Evolutionary conservation across 2,888 invertebrate genomes (phyloP).

Genomic region (Diarsia brunnea): DNA sequence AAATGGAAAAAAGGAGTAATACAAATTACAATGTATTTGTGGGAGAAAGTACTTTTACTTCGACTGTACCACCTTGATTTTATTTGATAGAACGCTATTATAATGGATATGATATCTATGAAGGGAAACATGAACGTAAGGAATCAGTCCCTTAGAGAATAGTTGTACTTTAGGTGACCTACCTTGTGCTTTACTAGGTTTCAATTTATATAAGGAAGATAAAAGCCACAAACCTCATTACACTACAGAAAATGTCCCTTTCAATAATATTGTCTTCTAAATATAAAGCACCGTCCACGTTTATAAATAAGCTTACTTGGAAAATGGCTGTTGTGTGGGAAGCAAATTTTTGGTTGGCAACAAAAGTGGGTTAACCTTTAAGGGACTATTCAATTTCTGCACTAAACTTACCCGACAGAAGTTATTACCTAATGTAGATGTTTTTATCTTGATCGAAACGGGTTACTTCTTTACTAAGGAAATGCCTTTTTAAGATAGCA

Average conservation of each 20-base stretch:
- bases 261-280: conserved; percentile 2
- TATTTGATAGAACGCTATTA: too few species aligned
- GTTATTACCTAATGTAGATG: background rate
- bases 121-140: too few species aligned
- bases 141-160: too few species aligned
- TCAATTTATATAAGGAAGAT: background rate
- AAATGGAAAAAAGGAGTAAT: too few species aligned
- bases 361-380: background rate
- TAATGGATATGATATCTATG: too few species aligned
- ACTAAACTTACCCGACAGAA: background rate
- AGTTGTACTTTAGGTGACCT: background rate
- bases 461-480: background rate
- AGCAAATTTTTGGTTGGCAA: background rate
- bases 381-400: background rate
- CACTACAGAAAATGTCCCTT: background rate
- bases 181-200: background rate
- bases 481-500: background rate
- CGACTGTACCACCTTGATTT: too few species aligned
- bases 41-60: too few species aligned
- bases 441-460: background rate
- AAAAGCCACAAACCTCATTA: too few species aligned
- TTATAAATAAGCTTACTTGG: background rate
- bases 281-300: background rate
- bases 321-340: background rate
- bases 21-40: too few species aligned